These are phyloP conservation scores for Ornithorhynchus anatinus DNA, from an alignment of 2,113 vertebrate species.

Conservation along the genomic window DNA sequence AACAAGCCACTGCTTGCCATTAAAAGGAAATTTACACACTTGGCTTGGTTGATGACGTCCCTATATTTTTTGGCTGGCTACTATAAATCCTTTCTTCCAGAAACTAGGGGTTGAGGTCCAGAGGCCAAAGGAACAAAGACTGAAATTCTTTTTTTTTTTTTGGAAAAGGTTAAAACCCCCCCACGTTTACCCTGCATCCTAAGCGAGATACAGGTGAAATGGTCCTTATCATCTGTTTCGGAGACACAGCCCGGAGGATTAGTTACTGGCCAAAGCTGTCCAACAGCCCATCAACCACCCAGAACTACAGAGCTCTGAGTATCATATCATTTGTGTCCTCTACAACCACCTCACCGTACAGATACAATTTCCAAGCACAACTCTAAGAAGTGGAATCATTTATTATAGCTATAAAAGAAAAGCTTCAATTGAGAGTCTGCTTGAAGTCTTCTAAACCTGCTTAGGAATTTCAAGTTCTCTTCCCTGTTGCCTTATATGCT, in stretches of 20 bases:
- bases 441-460: constrained; percentile 61
- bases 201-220: constrained; percentile 12
- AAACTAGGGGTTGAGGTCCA: constrained; percentile 11
- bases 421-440: constrained; percentile 21
- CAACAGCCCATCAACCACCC: neutral
- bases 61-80: too few species aligned
- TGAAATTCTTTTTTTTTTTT: neutral
- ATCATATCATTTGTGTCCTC: constrained; percentile 5
- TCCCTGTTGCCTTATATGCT: constrained; percentile 59
- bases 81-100: too few species aligned
- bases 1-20: too few species aligned
- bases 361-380: neutral
- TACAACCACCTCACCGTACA: neutral
- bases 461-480: constrained; percentile 42
- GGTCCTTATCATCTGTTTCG: neutral
- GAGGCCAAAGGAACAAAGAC: constrained; percentile 10
- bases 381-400: constrained; percentile 22
- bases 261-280: constrained; percentile 1
- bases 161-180: neutral
- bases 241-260: neutral
- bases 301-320: neutral
- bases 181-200: neutral
- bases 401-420: neutral
- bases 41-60: too few species aligned
- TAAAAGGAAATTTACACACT: too few species aligned